Percentiles rank a stretch among this genome's conserved stretches.
Conservation (phyloP, 1,140 invertebrate genomes). For the Pectinophora gossypiella region DNA sequence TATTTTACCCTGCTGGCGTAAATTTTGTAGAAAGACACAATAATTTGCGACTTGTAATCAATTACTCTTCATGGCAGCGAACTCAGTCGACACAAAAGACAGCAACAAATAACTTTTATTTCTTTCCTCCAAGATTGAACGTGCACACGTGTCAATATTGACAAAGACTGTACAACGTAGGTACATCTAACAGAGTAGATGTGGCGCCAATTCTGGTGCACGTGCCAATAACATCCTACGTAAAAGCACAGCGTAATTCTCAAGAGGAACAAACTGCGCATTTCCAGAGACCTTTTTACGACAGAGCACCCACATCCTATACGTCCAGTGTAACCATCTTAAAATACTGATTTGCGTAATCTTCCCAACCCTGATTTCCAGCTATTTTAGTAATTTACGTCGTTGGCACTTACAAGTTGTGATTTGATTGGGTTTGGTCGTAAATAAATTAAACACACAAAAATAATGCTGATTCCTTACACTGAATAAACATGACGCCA, state of each 20-base stretch:
- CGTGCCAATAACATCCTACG: constrained; percentile 41
- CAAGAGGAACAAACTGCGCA: constrained; percentile 44
- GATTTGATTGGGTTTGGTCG: constrained; percentile 29
- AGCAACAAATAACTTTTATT: not conserved
- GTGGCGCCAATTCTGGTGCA: constrained; percentile 37
- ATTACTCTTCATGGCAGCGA: no score
- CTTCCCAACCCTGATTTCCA: constrained; percentile 30
- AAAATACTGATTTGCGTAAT: constrained; percentile 42
- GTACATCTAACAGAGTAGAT: constrained; percentile 1
- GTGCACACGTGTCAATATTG: constrained; percentile 18
- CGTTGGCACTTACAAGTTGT: constrained; percentile 44
- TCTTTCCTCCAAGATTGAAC: not conserved
- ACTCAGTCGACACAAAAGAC: no score
- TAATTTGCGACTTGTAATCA: no score
- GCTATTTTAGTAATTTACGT: constrained; percentile 60
- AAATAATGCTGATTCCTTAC: no score
- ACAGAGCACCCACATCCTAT: constrained; percentile 17
- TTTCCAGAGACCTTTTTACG: constrained; percentile 31
- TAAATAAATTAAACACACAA: constrained; percentile 21
- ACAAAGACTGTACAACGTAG: constrained; percentile 9
- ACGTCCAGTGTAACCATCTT: constrained; percentile 20
- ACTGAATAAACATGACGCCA: no score
- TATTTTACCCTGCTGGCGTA: no score
- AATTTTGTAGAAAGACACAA: no score
- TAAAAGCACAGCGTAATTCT: constrained; percentile 23